Evolutionary conservation across 2,113 vertebrate species (phyloP).

Genomic region (Vulpes vulpes): DNA sequence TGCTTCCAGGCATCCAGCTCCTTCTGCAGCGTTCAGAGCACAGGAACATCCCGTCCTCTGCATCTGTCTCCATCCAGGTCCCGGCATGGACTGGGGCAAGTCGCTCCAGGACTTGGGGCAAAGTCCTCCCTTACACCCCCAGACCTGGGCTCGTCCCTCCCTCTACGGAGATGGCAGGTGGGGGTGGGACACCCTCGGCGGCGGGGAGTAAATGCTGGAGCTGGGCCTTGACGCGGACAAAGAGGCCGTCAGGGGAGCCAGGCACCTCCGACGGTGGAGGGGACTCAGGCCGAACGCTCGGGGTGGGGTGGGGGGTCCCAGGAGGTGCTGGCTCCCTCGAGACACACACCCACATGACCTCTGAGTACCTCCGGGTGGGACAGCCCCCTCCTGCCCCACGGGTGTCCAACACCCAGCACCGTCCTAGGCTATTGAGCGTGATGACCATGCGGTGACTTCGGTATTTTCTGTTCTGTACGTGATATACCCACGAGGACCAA

Average conservation of each 20-base stretch:
- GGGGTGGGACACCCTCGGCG: neutral
- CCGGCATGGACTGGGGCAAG: fast-evolving
- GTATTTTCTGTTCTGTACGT: fast-evolving
- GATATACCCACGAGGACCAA: fast-evolving
- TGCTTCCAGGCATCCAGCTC: fast-evolving
- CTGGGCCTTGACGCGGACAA: neutral
- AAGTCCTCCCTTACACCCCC: neutral
- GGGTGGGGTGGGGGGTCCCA: fast-evolving
- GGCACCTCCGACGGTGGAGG: neutral
- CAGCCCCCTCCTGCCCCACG: fast-evolving
- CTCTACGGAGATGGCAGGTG: fast-evolving
- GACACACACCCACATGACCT: fast-evolving
- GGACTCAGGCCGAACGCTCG: too few relatives aligned
- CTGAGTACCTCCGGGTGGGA: neutral
- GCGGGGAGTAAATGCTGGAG: fast-evolving
- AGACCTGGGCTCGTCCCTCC: fast-evolving
- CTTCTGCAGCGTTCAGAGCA: neutral
- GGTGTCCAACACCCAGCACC: fast-evolving
- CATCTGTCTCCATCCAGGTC: neutral
- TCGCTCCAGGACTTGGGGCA: neutral
- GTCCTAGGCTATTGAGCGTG: fast-evolving
- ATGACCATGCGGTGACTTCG: fast-evolving
- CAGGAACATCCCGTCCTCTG: fast-evolving
- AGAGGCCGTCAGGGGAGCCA: neutral
- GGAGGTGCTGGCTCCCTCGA: neutral